Evolutionary conservation across 2,888 invertebrate genomes (phyloP), one percentile per base, ranked within the genome.

Genomic region (Trisateles emortualis): DNA sequence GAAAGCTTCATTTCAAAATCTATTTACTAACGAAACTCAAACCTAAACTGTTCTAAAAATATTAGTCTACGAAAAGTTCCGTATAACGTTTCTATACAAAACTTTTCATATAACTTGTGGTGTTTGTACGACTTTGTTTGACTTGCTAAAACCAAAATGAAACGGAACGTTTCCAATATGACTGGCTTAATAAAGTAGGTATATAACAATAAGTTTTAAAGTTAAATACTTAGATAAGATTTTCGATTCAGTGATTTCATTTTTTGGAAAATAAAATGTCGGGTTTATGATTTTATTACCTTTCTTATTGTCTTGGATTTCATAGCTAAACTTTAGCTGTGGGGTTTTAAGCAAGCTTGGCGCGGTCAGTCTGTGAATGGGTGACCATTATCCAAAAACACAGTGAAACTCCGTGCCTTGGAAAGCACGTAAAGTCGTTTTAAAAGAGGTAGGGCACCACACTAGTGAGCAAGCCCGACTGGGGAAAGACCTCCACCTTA

Each of bases 21-120:
- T 73, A 72, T 76, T 75, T 71, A 74, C 65, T 67, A 69, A 69
- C 43, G 61, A 55, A 75, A 76, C 63, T 76, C 69, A 69, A 74
- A 74, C 64, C 58, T 39, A 66, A n/a, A 67, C 66, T 64, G 53
- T 65, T 68, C 47, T 39, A 57, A 75, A 74, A 78, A 76, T 82
- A 78, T 79, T 79, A 68, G 74, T 76, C 73, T 74, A 59, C 67
- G 64, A 14, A 68, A 70, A 75, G 61, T 71, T 77, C 46, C 64
- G 43, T 71, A 63, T 45, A 46, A 72, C 59, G 61, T 59, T 72
- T 53, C 67, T 65, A 54, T 54, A 9, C 16, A 43, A 19, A 67
- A 64, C 62, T 67, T 77, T 67, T 51, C 69, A 47, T 59, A 66
- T 72, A 71, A 71, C 72, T 72, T 71, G 61, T 64, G 71, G 68